These are phyloP conservation scores for Aegypius monachus DNA, from an alignment of 2,113 vertebrate species.

Conservation along the genomic window DNA sequence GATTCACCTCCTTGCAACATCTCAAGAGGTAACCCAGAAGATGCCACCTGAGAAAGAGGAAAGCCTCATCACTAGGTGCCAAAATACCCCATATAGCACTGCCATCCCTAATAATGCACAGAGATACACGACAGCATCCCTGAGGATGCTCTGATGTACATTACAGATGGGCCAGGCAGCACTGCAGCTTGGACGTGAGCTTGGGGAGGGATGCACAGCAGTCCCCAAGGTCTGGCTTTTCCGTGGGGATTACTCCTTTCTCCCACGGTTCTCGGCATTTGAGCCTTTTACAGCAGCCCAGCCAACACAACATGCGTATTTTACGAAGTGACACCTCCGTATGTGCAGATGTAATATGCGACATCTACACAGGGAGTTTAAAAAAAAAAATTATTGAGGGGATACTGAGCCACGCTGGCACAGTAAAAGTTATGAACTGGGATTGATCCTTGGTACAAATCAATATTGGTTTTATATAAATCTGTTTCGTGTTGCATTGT, in stretches of 20 bases:
- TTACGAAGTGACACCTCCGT: neutral
- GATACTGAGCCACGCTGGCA: neutral
- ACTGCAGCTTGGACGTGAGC: fast-evolving
- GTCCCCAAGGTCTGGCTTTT: neutral
- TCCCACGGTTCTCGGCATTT: fast-evolving
- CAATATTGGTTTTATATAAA: constrained; percentile 50
- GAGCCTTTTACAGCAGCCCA: neutral
- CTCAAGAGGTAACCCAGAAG: neutral
- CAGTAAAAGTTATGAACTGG: constrained; percentile 27
- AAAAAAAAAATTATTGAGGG: neutral
- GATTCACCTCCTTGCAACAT: neutral
- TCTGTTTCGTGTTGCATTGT: neutral
- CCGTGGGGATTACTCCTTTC: neutral
- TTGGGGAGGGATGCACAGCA: fast-evolving
- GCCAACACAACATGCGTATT: fast-evolving
- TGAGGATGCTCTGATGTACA: fast-evolving
- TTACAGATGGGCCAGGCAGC: neutral
- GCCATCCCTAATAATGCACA: fast-evolving
- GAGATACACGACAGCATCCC: neutral
- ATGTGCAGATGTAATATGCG: neutral
- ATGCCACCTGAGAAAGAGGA: fast-evolving
- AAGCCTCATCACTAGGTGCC: neutral
- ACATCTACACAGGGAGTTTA: neutral
- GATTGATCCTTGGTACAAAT: constrained; percentile 53
- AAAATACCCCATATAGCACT: fast-evolving